A percentile compares a stretch with the other conserved stretches of the same genome.
phyloP scores from a whole-genome alignment of 2,113 vertebrate genomes.

The Uria lomvia region DNA sequence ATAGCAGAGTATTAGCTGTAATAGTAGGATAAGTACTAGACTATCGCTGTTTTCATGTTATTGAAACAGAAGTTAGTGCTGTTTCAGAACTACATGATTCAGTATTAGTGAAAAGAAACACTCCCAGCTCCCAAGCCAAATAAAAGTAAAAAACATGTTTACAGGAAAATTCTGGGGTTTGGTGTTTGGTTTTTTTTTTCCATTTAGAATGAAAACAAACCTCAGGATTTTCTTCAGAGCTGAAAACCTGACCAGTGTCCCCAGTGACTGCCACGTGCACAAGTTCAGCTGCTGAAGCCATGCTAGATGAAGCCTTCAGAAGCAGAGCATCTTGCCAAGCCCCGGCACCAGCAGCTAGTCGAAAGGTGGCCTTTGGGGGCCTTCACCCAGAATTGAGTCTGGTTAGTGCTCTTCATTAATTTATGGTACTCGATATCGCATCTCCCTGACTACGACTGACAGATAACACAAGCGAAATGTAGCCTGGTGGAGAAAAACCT shows the following conservation, averaged over 20 bases:
- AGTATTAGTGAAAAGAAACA: neutral
- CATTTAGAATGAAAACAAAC: neutral
- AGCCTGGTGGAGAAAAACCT: neutral
- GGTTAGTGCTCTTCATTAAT: neutral
- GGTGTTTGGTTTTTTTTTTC: neutral
- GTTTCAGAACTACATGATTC: neutral
- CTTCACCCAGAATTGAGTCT: neutral
- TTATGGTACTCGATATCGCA: neutral
- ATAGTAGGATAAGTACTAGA: neutral
- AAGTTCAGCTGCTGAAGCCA: neutral
- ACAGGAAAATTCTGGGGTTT: neutral
- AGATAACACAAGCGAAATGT: neutral
- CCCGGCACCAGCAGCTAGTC: neutral
- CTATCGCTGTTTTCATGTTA: neutral
- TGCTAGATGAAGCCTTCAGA: neutral
- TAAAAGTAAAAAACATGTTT: neutral
- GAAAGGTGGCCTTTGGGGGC: neutral
- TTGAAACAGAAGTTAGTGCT: neutral
- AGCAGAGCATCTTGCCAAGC: neutral
- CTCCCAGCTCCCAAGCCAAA: neutral
- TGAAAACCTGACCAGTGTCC: neutral
- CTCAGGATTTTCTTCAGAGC: neutral
- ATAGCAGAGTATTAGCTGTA: neutral
- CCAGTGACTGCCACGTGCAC: neutral
- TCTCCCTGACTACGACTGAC: neutral